A percentile compares a stretch with the other conserved stretches of the same genome.
Evolutionary conservation across 1,140 invertebrate genomes (phyloP).

Genomic region (Polypedilum pembai): DNA sequence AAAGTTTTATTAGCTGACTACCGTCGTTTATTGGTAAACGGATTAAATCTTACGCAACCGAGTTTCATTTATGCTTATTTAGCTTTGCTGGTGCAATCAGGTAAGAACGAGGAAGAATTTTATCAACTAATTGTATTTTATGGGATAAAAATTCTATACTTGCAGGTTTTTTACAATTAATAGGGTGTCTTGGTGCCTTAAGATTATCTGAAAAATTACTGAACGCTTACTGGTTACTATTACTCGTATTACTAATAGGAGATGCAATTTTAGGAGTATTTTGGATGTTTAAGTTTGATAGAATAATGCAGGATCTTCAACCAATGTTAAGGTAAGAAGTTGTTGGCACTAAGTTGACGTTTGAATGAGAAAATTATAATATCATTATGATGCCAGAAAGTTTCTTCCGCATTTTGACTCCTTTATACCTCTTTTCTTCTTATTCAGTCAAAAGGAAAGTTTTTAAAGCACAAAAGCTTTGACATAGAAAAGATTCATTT

Average conservation of each 20-base stretch:
- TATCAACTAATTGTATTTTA: no score
- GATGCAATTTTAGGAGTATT: slow-evolving; percentile 78
- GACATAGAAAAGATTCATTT: no score
- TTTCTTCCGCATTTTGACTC: background rate
- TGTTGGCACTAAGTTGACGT: slow-evolving; percentile 1
- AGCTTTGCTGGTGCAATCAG: slow-evolving; percentile 59
- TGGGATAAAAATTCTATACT: slow-evolving; percentile 36
- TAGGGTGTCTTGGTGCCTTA: slow-evolving; percentile 73
- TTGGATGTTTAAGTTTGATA: slow-evolving; percentile 76
- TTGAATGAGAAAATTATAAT: background rate
- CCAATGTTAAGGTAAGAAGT: slow-evolving; percentile 33
- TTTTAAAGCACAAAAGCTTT: no score
- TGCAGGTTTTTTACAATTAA: slow-evolving; percentile 57
- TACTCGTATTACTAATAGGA: slow-evolving; percentile 70
- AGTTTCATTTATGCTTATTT: slow-evolving; percentile 78
- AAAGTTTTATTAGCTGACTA: slow-evolving; percentile 62
- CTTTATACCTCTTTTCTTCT: background rate
- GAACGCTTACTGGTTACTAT: slow-evolving; percentile 76
- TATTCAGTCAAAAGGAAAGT: no score
- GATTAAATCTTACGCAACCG: slow-evolving; percentile 64
- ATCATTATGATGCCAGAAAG: background rate
- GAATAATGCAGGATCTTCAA: slow-evolving; percentile 60
- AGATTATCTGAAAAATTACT: slow-evolving; percentile 70
- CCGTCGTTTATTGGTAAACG: slow-evolving; percentile 59
- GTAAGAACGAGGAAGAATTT: background rate